Evolutionary conservation across 2,797 vertebrate genomes (phyloP).

Genomic region (Helarctos malayanus): DNA sequence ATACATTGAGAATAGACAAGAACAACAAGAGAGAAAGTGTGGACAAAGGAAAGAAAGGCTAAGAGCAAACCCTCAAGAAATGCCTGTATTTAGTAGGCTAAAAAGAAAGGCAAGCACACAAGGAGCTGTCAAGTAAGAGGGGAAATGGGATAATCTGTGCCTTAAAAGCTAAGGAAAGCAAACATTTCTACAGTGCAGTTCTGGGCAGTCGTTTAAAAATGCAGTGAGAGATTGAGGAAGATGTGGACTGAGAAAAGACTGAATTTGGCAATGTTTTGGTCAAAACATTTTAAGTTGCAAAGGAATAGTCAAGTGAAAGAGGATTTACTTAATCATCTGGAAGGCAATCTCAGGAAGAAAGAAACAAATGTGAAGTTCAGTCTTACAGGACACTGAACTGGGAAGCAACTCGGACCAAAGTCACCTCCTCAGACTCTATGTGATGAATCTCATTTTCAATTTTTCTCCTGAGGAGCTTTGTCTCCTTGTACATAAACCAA

Average conservation of each 20-base stretch:
- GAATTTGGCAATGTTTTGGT: neutral
- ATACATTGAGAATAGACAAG: neutral
- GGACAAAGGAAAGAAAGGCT: neutral
- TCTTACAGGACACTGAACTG: neutral
- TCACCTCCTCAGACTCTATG: neutral
- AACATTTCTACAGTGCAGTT: neutral
- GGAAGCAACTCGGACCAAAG: neutral
- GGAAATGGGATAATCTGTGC: neutral
- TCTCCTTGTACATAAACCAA: neutral
- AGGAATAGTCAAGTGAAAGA: neutral
- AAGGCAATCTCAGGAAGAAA: neutral
- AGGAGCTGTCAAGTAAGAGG: neutral
- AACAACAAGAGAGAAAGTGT: neutral
- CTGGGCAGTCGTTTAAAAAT: neutral
- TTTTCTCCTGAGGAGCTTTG: neutral
- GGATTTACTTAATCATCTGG: constrained; percentile 6
- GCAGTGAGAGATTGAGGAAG: neutral
- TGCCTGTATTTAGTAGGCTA: neutral
- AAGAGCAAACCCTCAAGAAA: neutral
- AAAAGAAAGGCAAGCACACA: neutral
- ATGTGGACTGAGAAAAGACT: neutral
- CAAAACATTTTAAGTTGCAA: neutral
- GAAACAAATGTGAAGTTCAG: neutral
- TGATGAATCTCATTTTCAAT: neutral
- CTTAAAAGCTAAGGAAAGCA: constrained; percentile 2